Conservation (phyloP, 2,888 invertebrate species). For the Erebia palarica region DNA sequence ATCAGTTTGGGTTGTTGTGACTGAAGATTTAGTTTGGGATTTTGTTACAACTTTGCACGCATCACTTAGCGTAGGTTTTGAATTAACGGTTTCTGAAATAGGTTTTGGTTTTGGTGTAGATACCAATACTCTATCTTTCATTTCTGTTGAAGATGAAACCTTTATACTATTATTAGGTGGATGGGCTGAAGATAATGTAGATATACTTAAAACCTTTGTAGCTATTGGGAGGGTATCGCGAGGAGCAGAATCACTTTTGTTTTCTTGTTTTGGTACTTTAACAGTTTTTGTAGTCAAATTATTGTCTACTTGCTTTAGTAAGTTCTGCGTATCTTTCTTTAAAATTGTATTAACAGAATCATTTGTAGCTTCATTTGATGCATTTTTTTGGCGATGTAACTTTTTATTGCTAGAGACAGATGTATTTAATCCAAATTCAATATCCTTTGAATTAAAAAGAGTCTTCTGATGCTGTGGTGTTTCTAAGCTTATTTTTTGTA, state of each 20-base stretch:
- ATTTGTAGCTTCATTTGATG: constrained; percentile 39
- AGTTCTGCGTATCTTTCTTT: constrained; percentile 11
- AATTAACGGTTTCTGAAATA: constrained; percentile 26
- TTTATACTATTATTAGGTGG: neutral
- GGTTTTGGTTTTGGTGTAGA: constrained; percentile 37
- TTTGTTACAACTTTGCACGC: constrained; percentile 22
- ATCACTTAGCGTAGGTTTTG: constrained; percentile 30
- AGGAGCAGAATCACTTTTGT: neutral
- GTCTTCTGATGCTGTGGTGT: neutral
- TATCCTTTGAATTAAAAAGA: constrained; percentile 21
- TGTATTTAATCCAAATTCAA: constrained; percentile 34
- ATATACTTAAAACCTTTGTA: constrained; percentile 8
- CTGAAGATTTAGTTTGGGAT: constrained; percentile 18
- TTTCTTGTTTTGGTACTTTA: neutral
- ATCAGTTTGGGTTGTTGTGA: constrained; percentile 6
- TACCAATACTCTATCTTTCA: constrained; percentile 25
- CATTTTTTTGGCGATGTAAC: constrained; percentile 56
- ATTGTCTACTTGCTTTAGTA: constrained; percentile 8
- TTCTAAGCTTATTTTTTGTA: constrained; percentile 4
- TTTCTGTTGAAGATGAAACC: constrained; percentile 18
- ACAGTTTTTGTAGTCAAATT: neutral
- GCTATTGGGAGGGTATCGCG: neutral
- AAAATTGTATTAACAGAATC: constrained; percentile 5
- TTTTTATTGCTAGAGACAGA: constrained; percentile 46
- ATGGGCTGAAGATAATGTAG: neutral